Conservation (phyloP, 2,113 vertebrate genomes). For the Sapajus apella region DNA sequence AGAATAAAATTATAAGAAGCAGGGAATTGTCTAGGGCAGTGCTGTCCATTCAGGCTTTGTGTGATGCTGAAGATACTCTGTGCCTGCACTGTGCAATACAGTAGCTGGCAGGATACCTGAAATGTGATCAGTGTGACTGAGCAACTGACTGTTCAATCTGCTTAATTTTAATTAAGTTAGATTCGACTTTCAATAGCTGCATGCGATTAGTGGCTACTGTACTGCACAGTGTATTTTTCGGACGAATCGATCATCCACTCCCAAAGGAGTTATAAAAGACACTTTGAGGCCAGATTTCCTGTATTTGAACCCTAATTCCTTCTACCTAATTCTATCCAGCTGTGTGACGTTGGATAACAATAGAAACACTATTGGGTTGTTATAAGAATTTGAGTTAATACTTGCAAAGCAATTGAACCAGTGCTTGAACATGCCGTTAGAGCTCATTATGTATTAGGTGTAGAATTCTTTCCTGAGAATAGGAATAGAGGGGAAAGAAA, state of each 20-base stretch:
- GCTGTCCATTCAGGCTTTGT: background rate
- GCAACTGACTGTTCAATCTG: background rate
- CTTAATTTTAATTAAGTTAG: background rate
- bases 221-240: background rate
- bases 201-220: background rate
- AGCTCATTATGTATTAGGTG: background rate
- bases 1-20: background rate
- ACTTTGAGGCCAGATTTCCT: background rate
- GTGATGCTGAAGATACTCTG: background rate
- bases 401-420: background rate
- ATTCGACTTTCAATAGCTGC: background rate
- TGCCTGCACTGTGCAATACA: rapidly evolving
- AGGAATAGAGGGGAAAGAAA: background rate
- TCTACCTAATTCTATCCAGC: background rate
- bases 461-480: background rate
- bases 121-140: background rate
- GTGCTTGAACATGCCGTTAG: background rate
- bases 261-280: background rate
- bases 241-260: background rate
- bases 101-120: background rate
- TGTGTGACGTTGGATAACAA: background rate
- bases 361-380: background rate
- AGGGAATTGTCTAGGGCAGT: background rate
- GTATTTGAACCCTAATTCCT: background rate
- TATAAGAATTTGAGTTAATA: background rate